phyloP scores from a whole-genome alignment of 2,888 invertebrate genomes.

The Pedicia rivosa region DNA sequence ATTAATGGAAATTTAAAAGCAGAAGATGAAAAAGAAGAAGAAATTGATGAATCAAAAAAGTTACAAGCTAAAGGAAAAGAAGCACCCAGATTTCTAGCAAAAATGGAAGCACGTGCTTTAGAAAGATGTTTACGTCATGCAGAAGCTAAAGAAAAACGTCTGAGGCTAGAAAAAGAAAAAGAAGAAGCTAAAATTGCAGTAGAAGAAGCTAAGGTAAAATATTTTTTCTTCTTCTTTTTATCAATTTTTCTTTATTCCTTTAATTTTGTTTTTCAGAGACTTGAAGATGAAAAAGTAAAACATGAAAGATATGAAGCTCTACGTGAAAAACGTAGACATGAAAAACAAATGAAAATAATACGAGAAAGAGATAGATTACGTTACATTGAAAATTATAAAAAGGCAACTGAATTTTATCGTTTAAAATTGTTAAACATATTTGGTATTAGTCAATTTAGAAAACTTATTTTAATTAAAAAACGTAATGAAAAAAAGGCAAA shows the following conservation, averaged over 20 bases:
- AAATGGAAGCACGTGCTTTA: constrained; percentile 56
- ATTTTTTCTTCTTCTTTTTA: not conserved
- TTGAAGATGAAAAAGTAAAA: constrained; percentile 42
- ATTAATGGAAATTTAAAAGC: constrained; percentile 25
- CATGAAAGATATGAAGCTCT: constrained; percentile 40
- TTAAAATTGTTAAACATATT: constrained; percentile 22
- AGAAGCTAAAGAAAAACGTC: constrained; percentile 24
- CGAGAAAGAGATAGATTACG: constrained; percentile 37
- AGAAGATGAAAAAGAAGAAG: constrained; percentile 20
- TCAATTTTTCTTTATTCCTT: not conserved
- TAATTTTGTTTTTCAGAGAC: constrained; percentile 20
- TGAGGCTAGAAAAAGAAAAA: constrained; percentile 26
- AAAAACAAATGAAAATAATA: constrained; percentile 42
- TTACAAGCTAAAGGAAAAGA: constrained; percentile 24
- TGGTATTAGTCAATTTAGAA: constrained; percentile 26
- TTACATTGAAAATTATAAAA: constrained; percentile 29
- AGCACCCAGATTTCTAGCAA: constrained; percentile 49
- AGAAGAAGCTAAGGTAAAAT: constrained; percentile 28
- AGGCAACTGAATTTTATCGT: constrained; percentile 30
- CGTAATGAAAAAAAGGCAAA: constrained; percentile 32
- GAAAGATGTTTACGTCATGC: constrained; percentile 37
- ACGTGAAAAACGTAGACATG: constrained; percentile 40
- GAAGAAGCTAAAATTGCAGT: constrained; percentile 27
- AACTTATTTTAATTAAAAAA: constrained; percentile 22
- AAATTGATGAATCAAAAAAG: constrained; percentile 15